Conservation (phyloP, 2,113 vertebrate genomes). For the Gymnocephalus cernua region DNA sequence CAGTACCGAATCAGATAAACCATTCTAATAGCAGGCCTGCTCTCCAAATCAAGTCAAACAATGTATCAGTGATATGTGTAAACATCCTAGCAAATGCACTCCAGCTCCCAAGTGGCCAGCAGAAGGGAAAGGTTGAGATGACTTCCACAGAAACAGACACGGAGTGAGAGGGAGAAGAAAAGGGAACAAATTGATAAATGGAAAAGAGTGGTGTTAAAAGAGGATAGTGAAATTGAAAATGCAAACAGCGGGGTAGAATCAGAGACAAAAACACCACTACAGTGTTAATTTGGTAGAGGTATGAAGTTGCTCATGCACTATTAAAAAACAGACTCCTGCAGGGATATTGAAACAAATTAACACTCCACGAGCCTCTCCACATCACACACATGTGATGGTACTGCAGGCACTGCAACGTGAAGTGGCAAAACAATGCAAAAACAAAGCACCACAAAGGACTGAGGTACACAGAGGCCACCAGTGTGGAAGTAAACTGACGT, state of each 20-base stretch:
- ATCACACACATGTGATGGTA: conserved; percentile 65
- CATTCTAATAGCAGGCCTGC: conserved; percentile 54
- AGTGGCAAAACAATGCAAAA: conserved; percentile 70
- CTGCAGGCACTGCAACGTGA: conserved; percentile 69
- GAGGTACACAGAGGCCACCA: conserved; percentile 39
- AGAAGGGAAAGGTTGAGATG: conserved; percentile 27
- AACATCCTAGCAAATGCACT: conserved; percentile 59
- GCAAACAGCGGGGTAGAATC: conserved; percentile 25
- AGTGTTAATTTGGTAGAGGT: conserved; percentile 66
- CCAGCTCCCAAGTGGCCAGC: conserved; percentile 46
- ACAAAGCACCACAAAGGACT: conserved; percentile 63
- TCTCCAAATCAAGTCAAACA: conserved; percentile 60
- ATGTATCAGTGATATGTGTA: conserved; percentile 63
- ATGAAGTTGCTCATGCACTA: conserved; percentile 60
- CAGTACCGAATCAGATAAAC: conserved; percentile 62
- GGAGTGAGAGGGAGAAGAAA: conserved; percentile 18
- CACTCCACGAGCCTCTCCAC: conserved; percentile 72
- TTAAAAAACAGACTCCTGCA: conserved; percentile 67
- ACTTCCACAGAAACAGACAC: conserved; percentile 29
- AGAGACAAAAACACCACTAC: conserved; percentile 58
- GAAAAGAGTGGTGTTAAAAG: conserved; percentile 15
- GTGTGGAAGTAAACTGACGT: conserved; percentile 66
- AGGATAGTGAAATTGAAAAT: conserved; percentile 55
- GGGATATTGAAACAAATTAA: conserved; percentile 78
- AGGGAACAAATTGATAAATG: conserved; percentile 39